phyloP scores from a whole-genome alignment of 2,797 vertebrate species.

The Antrozous pallidus region DNA sequence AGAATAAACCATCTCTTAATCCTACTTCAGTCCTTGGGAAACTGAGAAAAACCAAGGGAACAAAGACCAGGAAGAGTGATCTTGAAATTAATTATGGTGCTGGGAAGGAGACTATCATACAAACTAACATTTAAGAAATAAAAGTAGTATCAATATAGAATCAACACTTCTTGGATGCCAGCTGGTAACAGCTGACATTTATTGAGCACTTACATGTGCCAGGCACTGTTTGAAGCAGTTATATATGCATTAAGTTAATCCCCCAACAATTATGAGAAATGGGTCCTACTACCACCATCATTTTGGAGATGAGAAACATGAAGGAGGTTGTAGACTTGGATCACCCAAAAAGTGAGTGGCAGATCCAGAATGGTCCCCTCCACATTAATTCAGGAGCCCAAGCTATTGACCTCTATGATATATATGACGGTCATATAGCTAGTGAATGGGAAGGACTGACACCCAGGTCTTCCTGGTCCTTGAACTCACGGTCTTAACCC shows the following conservation, averaged over 20 bases:
- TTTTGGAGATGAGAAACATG: background rate
- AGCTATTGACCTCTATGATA: background rate
- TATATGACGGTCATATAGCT: background rate
- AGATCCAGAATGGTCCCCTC: background rate
- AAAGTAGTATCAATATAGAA: background rate
- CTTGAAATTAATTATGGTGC: background rate
- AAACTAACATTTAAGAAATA: background rate
- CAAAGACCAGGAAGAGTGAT: slow-evolving; percentile 29
- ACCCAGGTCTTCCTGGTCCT: background rate
- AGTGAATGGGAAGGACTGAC: background rate
- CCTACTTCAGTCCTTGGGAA: background rate
- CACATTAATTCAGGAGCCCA: background rate
- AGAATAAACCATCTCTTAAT: slow-evolving; percentile 18
- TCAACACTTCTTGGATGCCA: background rate
- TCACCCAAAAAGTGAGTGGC: background rate
- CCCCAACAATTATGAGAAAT: background rate
- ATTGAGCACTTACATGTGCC: background rate
- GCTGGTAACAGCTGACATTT: background rate
- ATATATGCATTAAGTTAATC: background rate
- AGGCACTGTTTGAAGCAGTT: background rate
- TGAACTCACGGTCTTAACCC: background rate
- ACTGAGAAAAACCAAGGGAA: background rate
- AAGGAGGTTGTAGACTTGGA: background rate
- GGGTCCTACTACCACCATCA: background rate
- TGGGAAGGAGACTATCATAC: background rate